Evolutionary conservation across 30 jellyfish, hydroid and myxozoan genomes (phyloP).

Genomic region (Hydractinia echinata): DNA sequence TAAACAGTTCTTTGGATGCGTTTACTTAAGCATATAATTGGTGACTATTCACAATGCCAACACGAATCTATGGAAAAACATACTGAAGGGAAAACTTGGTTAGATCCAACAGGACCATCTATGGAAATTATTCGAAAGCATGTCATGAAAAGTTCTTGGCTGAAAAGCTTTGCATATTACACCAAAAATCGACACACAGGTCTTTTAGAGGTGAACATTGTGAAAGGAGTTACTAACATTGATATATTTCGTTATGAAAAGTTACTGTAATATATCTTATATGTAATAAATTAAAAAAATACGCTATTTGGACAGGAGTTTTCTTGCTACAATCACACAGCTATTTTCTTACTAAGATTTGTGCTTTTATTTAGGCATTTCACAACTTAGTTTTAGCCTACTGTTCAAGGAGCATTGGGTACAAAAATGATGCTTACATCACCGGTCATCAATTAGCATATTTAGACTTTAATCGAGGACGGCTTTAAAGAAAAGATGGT

Average conservation of each 20-base stretch:
- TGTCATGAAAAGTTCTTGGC: conserved; percentile 5
- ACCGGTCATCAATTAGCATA: conserved; percentile 35
- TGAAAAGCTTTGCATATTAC: conserved; percentile 13
- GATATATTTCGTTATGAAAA: no score
- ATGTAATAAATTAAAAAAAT: no score
- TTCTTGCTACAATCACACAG: background rate
- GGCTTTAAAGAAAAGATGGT: conserved; percentile 15
- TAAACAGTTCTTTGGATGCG: background rate
- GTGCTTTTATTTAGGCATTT: background rate
- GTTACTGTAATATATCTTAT: no score
- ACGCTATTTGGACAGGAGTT: background rate
- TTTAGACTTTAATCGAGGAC: conserved; percentile 23
- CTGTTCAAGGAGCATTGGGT: conserved; percentile 40
- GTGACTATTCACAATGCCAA: background rate
- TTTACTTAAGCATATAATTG: background rate
- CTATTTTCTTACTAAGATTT: background rate
- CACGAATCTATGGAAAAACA: background rate
- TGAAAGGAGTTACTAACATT: no score
- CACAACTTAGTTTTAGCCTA: conserved; percentile 26
- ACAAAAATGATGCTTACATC: conserved; percentile 36
- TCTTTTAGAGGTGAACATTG: background rate
- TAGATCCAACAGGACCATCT: background rate
- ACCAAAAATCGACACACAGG: conserved; percentile 38
- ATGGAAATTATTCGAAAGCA: background rate
- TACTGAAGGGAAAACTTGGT: conserved; percentile 4